Base-by-base conservation (phyloP, 1,140 invertebrate species). In the Leptopilina clavipes region DNA sequence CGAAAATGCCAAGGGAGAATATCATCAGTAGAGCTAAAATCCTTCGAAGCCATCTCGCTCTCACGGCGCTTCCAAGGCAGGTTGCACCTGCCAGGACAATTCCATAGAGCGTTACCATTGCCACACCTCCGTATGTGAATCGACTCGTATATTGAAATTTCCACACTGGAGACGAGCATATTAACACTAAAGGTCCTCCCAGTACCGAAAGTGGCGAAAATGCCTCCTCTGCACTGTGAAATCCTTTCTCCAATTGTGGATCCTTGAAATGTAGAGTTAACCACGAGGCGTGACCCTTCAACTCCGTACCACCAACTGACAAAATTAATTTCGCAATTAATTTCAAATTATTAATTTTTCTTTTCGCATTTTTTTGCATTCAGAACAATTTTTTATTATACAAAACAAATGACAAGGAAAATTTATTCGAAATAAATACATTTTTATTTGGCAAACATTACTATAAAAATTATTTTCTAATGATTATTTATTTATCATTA, bases 201-300 rank as follows among this genome's bases (percentile, higher is more conserved):
- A 94, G 83, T 12, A 94, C 79, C 0, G 93, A 94, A 11, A 94
- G 82, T 3, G 93, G 93, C 6, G 93, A 94, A 80, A 93, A 93
- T 8, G 93, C 92, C 78, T 94, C 93, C 48, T 93, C 92, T 56
- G 94, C 92, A 11, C 91, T 89, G 37, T 92, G 91, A 86, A 94
- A 96, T 22, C 92, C 93, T 43, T 89, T 90, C 84, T 96, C 95
- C 52, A 93, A 92, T 18, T 90, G 91, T 1, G 86, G 83, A 75
- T 94, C 92, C 73, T 92, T 93, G 89, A 96, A 96, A 37, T 91
- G 91, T 77, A 95, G 89, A 5, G 92, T 93, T 59, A 94, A 89
- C 79, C 93, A 92, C 22, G 91, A 93, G 3, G 94, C 94, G 78
- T 94, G 93, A 73, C 93, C 93, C 25, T 92, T 92, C 72, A 96